Base-by-base conservation (phyloP, 2,797 vertebrate species). In the Lycodopsis pacificus region DNA sequence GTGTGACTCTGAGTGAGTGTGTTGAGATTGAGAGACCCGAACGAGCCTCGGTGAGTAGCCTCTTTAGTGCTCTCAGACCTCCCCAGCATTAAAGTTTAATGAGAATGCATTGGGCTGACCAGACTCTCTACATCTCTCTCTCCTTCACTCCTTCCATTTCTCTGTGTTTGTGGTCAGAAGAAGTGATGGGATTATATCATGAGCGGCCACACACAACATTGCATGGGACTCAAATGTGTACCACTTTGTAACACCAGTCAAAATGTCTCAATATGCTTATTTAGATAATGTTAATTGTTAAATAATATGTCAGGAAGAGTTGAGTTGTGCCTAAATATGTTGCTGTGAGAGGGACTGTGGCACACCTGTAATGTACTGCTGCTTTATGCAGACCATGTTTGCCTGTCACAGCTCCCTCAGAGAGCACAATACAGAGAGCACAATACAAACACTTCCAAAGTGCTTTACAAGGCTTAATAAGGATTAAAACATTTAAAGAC, bases 21-120 rank as follows among this genome's bases (percentile, higher is more conserved):
- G 76, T 49, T 46, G 58, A 58, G 57, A 79, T 77, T 38, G 66
- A 68, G 63, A 77, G 82, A 79, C 74, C 62, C 67, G 68, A 73
- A 65, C 63, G 62, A 69, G 82, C 68, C 65, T 44, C 27, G 14
- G 77, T 75, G 84, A 85, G 73, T 57, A 73, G 79, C 83, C 85
- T 92, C 82, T 91, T 89, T 88, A 89, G 79, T 89, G 85, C 86
- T 89, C 79, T 85, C 88, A 90, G 88, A 86, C 88, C 81, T 88
- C 85, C 79, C 76, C 73, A 17, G 53, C 76, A 88, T 94, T 81
- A 92, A 95, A 88, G 63, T 92, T 95, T 88, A 90, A 94, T 91
- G 88, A 91, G 84, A 79, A 91, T 80, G 73, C 75, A 81, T 93
- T 73, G 63, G 77, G 70, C 82, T 85, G 80, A 84, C 84, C 73